Conservation (phyloP, 2,797 vertebrate species). For the Sebastes jordani region DNA sequence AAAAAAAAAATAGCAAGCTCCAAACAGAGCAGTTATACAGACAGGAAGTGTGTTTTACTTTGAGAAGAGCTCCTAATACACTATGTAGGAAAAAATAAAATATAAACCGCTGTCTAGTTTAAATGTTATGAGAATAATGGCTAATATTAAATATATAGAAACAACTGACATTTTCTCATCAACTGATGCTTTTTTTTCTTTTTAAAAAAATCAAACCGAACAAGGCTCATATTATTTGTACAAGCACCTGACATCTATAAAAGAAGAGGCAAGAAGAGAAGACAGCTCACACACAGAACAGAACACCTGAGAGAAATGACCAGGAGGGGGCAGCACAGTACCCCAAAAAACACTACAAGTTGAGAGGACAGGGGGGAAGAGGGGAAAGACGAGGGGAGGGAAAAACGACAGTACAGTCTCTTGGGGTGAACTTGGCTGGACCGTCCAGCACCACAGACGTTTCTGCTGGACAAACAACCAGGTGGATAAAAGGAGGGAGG, state of each 20-base stretch:
- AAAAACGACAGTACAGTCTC: constrained; percentile 13
- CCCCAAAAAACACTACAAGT: constrained; percentile 49
- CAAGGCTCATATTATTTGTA: constrained; percentile 51
- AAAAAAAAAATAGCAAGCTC: constrained; percentile 32
- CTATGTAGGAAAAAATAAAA: constrained; percentile 57
- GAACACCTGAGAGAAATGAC: constrained; percentile 78
- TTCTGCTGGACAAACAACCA: constrained; percentile 28
- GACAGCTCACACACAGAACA: constrained; percentile 47
- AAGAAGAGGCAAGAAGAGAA: constrained; percentile 53
- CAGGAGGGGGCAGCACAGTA: constrained; percentile 73
- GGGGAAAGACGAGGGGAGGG: neutral
- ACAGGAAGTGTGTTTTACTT: constrained; percentile 18
- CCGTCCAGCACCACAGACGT: constrained; percentile 34
- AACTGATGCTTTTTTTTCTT: neutral
- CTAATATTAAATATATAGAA: constrained; percentile 60
- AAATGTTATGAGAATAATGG: constrained; percentile 55
- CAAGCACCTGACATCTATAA: constrained; percentile 71
- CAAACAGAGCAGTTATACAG: constrained; percentile 34
- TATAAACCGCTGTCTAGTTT: constrained; percentile 58
- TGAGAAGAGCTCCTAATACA: constrained; percentile 47
- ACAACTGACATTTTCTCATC: constrained; percentile 37
- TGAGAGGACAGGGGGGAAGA: constrained; percentile 3
- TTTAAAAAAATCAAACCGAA: constrained; percentile 7
- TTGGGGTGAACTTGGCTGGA: constrained; percentile 23
- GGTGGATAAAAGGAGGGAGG: neutral